Conservation (phyloP, 2,888 invertebrate species). For the Spisula subtruncata region DNA sequence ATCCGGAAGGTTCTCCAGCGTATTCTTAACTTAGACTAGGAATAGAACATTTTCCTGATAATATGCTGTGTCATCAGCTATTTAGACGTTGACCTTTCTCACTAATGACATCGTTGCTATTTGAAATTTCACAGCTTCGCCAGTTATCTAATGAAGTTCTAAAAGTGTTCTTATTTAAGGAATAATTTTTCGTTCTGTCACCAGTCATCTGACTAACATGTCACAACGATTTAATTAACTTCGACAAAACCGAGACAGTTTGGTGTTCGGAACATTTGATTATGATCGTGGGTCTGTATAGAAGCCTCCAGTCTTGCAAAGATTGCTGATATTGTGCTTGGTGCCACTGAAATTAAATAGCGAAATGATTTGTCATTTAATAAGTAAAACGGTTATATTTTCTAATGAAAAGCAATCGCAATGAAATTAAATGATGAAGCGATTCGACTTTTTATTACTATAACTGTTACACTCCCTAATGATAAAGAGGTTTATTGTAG, state of each 20-base stretch:
- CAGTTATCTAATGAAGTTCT: background rate
- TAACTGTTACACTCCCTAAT: too few relatives aligned
- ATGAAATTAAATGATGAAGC: too few relatives aligned
- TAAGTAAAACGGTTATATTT: too few relatives aligned
- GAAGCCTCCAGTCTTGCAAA: too few relatives aligned
- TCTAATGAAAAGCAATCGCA: too few relatives aligned
- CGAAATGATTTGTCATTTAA: too few relatives aligned
- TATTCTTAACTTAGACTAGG: too few relatives aligned
- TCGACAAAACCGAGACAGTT: background rate
- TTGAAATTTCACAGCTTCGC: background rate
- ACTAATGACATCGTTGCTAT: background rate
- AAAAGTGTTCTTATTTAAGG: background rate
- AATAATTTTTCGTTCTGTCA: background rate
- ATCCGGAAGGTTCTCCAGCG: too few relatives aligned
- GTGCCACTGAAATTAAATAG: too few relatives aligned
- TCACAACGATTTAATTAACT: constrained; percentile 7
- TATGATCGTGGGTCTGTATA: background rate
- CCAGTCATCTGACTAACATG: background rate
- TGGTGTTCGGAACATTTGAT: background rate
- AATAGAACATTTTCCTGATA: background rate
- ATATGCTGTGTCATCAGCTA: background rate
- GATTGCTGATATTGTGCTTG: too few relatives aligned
- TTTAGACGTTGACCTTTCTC: background rate
- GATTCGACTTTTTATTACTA: too few relatives aligned
- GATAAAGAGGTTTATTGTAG: too few relatives aligned